Evolutionary conservation across 2,797 vertebrate species (phyloP).

Genomic region (Petrocephalus sullivani): DNA sequence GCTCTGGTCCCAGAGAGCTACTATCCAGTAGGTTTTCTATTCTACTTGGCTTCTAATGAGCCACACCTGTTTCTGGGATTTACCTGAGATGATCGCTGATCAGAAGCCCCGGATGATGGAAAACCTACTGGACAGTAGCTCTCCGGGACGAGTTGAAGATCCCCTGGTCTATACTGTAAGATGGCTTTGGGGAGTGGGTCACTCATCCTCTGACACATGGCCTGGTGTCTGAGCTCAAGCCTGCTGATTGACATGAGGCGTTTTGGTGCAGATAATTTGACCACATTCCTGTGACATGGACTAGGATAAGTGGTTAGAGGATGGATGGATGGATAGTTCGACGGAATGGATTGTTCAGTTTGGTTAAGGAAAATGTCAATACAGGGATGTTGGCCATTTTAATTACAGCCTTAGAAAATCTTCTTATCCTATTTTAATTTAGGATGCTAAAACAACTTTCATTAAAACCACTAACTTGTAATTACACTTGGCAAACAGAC

Average conservation of each 20-base stretch:
- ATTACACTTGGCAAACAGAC: neutral
- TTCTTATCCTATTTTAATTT: neutral
- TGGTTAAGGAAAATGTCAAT: neutral
- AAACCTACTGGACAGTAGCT: too few relatives aligned
- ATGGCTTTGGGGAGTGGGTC: neutral
- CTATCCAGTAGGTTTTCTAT: too few relatives aligned
- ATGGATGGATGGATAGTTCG: neutral
- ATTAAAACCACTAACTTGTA: neutral
- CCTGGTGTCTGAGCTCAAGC: neutral
- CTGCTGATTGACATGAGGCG: neutral
- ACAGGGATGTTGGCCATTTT: neutral
- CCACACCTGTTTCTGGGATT: too few relatives aligned
- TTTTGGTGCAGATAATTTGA: neutral
- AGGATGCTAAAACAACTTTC: neutral
- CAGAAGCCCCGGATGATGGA: too few relatives aligned
- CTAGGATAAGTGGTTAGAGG: neutral
- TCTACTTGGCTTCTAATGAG: too few relatives aligned
- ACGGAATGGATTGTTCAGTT: neutral
- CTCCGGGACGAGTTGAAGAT: too few relatives aligned
- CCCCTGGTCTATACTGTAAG: too few relatives aligned
- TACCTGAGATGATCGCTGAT: too few relatives aligned
- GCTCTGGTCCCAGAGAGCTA: too few relatives aligned
- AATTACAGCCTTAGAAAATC: neutral
- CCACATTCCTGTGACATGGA: neutral
- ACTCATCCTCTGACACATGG: neutral